Base-by-base conservation (phyloP, 2,797 vertebrate species). In the Argentina silus region DNA sequence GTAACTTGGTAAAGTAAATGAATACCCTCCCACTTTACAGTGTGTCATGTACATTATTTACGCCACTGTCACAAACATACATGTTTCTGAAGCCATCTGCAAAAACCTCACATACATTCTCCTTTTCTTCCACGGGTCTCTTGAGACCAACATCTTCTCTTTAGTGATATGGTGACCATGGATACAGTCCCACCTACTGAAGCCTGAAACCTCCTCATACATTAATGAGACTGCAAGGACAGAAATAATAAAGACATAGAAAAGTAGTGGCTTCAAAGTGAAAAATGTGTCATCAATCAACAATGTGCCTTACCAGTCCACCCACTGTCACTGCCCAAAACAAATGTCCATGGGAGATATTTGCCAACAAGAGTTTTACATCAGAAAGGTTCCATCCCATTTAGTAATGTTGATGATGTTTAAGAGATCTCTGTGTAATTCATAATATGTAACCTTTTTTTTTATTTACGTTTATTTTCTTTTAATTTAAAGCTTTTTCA, bases 211-310 rank as follows among this genome's bases (percentile, higher is more conserved):
- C 27, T 36, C 90, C 83, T 84, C 90, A 85, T 82, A 87, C 83
- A 93, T 92, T 91, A 92, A 83, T 63, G 66, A 61, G 69, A 79
- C 70, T 77, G 3, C 57, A 53, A 76, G 72, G 42, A 19, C 78
- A 75, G 80, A 65, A 74, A 72, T n/a, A 80, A 83, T 48, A 61
- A 47, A 47, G 50, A 57, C 57, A 65, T 66, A 27, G 63, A 87
- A 85, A 83, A 75, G 76, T 79, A 85, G 89, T 71, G 90, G 87
- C 82, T 86, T 90, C 90, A 81, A 91, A 91, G 86, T 87, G 88
- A 81, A 89, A 79, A 85, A 90, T 83, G 82, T 87, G 87, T 88
- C 89, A 93, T 93, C 92, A 93, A 93, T 93, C 90, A 93, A 88
- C 93, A 87, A 93, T 91, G 91, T 65, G 83, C 81, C 86, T 88